Conservation (phyloP, 1,140 invertebrate genomes). For the Ridgeia piscesae region DNA sequence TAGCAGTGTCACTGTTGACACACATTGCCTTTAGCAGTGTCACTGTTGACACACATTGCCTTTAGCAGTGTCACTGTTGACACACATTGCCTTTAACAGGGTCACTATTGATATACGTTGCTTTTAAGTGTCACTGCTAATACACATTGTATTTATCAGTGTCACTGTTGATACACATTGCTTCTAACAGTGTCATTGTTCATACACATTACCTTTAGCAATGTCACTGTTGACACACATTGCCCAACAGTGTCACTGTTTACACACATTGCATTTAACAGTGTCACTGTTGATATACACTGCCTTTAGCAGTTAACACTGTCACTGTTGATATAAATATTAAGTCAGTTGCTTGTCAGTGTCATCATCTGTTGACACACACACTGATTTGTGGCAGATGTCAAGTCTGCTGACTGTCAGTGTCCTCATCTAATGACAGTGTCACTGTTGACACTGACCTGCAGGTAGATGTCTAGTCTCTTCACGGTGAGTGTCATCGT, state of each 20-base stretch:
- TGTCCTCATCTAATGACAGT: conserved; percentile 71
- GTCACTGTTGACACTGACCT: conserved; percentile 53
- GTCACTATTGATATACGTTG: not conserved
- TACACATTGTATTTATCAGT: conserved; percentile 12
- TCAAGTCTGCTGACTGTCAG: conserved; percentile 83
- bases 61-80: not conserved
- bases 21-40: conserved; percentile 1
- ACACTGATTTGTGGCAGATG: conserved; percentile 69
- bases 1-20: conserved; percentile 8
- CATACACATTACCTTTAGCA: too few species aligned
- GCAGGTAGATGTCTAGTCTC: conserved; percentile 77
- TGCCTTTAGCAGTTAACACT: conserved; percentile 13
- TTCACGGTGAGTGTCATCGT: conserved; percentile 89
- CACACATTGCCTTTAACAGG: conserved; percentile 15
- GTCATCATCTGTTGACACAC: not conserved
- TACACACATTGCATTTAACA: conserved; percentile 6
- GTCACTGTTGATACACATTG: conserved; percentile 10
- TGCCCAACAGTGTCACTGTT: conserved; percentile 4
- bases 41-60: conserved; percentile 11
- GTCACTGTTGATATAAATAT: not conserved
- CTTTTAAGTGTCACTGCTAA: not conserved
- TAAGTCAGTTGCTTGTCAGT: not conserved
- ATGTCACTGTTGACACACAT: conserved; percentile 8
- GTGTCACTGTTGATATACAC: conserved; percentile 7
- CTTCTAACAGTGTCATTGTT: too few species aligned